Conservation (phyloP, 2,113 vertebrate genomes). For the Ameiurus melas region DNA sequence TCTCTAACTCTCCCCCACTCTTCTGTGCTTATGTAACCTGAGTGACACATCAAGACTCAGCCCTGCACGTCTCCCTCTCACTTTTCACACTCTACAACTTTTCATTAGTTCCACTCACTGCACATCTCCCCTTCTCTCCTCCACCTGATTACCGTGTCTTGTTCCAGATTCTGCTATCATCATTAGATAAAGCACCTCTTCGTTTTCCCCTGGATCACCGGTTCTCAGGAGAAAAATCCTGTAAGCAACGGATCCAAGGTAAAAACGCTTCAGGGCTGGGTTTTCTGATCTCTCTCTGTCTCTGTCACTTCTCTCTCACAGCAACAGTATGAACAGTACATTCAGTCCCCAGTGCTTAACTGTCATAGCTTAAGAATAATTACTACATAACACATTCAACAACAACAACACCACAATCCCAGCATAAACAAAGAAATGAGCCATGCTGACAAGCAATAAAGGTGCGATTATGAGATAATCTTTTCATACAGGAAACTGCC, state of each 20-base stretch:
- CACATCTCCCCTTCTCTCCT: conserved; percentile 29
- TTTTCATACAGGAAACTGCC: conserved; percentile 15
- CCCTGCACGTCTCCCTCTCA: conserved; percentile 28
- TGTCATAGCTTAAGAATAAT: conserved; percentile 34
- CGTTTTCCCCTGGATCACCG: conserved; percentile 19
- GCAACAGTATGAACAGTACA: background rate
- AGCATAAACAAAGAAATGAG: conserved; percentile 36
- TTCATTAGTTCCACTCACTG: conserved; percentile 47
- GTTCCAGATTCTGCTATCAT: conserved; percentile 63
- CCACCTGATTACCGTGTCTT: conserved; percentile 59
- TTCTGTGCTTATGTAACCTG: conserved; percentile 7
- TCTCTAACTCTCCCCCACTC: background rate
- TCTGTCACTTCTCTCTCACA: conserved; percentile 17
- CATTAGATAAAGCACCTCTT: conserved; percentile 52
- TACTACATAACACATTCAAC: conserved; percentile 6
- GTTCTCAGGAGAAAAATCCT: conserved; percentile 49
- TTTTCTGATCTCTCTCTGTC: background rate
- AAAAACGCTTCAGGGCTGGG: background rate
- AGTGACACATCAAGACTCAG: conserved; percentile 19
- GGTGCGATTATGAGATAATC: background rate
- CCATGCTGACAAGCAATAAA: conserved; percentile 31
- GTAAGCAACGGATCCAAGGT: background rate
- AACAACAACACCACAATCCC: background rate
- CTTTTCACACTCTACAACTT: conserved; percentile 36
- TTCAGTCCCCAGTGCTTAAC: conserved; percentile 29